These are phyloP conservation scores for Nyctibius bracteatus DNA, from an alignment of 2,113 vertebrate species.

Conservation along the genomic window DNA sequence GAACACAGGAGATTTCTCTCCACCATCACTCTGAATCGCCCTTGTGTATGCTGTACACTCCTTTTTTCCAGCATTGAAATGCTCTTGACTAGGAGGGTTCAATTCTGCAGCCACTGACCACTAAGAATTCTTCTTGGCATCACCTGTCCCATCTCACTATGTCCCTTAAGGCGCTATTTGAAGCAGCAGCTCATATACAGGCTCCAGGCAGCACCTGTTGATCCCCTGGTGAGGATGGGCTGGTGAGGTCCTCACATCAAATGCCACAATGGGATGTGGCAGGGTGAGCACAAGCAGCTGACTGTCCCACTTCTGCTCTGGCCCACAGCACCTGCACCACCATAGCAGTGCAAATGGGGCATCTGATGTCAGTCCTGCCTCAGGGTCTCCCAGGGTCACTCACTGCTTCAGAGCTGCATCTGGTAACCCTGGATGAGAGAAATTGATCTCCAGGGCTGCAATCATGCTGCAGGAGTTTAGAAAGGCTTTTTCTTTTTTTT, in stretches of 20 bases:
- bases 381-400: not conserved
- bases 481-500: not conserved
- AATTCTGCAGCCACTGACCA: not conserved
- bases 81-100: not conserved
- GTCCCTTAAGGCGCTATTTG: not conserved
- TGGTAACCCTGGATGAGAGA: not conserved
- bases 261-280: not conserved
- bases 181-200: not conserved
- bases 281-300: not conserved
- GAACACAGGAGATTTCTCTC: not conserved
- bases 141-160: not conserved
- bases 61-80: not conserved
- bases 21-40: not conserved
- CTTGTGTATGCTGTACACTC: not conserved
- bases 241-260: not conserved
- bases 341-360: accelerated
- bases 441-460: not conserved
- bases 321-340: not conserved
- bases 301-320: not conserved
- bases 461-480: not conserved
- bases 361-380: not conserved
- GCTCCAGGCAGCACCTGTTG: not conserved
- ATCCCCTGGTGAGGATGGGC: not conserved
- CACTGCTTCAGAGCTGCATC: not conserved
- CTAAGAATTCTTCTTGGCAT: not conserved